Percentiles rank a stretch among this genome's conserved stretches.
phyloP scores from a whole-genome alignment of 2,113 vertebrate species.

The Salvator merianae region DNA sequence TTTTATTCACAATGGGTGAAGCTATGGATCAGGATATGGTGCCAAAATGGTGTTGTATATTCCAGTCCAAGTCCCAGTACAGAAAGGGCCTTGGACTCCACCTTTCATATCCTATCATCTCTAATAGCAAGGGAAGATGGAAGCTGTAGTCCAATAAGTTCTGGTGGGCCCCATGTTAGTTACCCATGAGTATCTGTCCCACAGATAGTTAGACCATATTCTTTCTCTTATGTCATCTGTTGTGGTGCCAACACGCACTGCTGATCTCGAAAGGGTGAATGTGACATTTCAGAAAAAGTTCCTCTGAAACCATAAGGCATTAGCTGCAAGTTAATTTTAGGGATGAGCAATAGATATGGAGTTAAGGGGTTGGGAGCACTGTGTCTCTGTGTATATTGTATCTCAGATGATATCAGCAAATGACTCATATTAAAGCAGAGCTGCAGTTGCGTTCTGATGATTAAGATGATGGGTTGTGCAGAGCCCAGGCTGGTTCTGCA shows the following conservation, averaged over 20 bases:
- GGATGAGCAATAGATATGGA: background rate
- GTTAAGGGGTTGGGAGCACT: conserved; percentile 30
- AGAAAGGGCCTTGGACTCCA: no score
- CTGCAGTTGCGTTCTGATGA: conserved; percentile 36
- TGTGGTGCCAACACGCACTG: rapidly evolving
- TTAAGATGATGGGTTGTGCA: conserved; percentile 54
- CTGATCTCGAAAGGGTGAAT: background rate
- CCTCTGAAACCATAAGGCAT: background rate
- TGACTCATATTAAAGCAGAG: conserved; percentile 49
- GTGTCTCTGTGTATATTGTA: conserved; percentile 19
- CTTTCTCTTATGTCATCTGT: background rate
- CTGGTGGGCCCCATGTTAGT: no score
- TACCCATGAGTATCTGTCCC: no score
- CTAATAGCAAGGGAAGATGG: no score
- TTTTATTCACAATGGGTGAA: no score
- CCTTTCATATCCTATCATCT: no score
- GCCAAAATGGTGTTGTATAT: no score
- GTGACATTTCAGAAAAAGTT: background rate
- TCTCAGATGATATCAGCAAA: conserved; percentile 34
- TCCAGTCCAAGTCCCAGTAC: no score
- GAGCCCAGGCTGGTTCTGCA: conserved; percentile 42
- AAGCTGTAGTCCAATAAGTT: no score
- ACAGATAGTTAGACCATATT: no score
- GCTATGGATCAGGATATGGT: no score
- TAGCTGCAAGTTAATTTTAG: background rate